Conservation (phyloP, 2,113 vertebrate genomes). For the Notechis scutatus region DNA sequence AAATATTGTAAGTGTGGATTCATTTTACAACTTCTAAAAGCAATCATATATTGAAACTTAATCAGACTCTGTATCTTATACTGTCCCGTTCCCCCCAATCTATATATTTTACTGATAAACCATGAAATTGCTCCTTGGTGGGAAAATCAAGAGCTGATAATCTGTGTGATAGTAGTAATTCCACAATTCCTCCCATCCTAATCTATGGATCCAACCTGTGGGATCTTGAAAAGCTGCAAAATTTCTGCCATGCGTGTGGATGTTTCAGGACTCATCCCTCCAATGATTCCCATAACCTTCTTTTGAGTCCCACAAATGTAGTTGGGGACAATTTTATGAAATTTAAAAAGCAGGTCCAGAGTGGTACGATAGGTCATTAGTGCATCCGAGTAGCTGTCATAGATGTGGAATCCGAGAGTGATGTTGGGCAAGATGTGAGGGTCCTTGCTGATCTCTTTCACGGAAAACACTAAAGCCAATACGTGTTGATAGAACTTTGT, state of each 20-base stretch:
- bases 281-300: not conserved
- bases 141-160: not conserved
- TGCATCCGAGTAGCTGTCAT: not conserved
- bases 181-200: not conserved
- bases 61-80: too few species aligned
- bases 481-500: not conserved
- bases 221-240: not conserved
- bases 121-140: too few species aligned
- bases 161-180: not conserved
- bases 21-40: not conserved
- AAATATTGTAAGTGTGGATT: not conserved
- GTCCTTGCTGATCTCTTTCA: not conserved
- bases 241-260: not conserved
- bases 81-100: fast-evolving
- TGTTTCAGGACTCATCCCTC: not conserved
- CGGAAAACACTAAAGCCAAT: not conserved
- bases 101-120: too few species aligned
- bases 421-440: not conserved
- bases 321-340: not conserved
- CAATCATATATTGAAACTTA: not conserved
- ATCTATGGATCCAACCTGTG: not conserved
- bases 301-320: not conserved
- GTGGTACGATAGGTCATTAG: not conserved
- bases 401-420: not conserved
- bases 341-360: not conserved